Evolutionary conservation across 2,113 vertebrate genomes (phyloP).

Genomic region (Hiodon tergisus): DNA sequence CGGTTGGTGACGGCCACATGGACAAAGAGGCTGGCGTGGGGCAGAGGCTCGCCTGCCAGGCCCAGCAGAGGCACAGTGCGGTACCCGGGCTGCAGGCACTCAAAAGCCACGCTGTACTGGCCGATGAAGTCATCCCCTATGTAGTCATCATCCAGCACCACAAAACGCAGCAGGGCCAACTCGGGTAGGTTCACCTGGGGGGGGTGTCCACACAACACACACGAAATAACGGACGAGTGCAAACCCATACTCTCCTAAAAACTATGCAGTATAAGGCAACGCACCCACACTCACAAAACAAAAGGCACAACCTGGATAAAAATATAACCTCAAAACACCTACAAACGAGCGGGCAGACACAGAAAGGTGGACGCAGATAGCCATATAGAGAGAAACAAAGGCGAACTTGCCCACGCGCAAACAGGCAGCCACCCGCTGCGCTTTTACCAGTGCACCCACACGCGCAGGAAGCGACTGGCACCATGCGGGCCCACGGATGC

Average conservation of each 20-base stretch:
- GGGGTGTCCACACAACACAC: not conserved
- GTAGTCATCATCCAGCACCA: conserved; percentile 93
- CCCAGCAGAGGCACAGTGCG: conserved; percentile 86
- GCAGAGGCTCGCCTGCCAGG: conserved; percentile 80
- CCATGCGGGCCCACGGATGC: conserved; percentile 8
- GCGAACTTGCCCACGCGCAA: conserved; percentile 2
- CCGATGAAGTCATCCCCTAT: conserved; percentile 98
- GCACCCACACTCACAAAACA: not conserved
- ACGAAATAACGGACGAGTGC: not conserved
- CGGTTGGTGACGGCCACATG: conserved; percentile 91
- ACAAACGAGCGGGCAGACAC: not conserved
- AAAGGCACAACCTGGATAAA: no score
- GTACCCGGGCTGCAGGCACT: conserved; percentile 92
- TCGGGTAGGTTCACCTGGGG: conserved; percentile 87
- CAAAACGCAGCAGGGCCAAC: conserved; percentile 89
- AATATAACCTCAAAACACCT: not conserved
- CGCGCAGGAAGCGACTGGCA: conserved; percentile 12
- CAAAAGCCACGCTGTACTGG: conserved; percentile 86
- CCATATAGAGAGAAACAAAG: not conserved
- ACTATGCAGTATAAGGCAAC: not conserved
- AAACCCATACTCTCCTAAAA: not conserved
- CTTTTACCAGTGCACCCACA: not conserved
- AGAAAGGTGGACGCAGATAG: not conserved
- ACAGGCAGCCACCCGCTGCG: not conserved
- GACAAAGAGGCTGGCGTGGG: conserved; percentile 86